A percentile compares a stretch with the other conserved stretches of the same genome.
Evolutionary conservation across 2,888 invertebrate genomes (phyloP).

Genomic region (Dascillus cervinus): DNA sequence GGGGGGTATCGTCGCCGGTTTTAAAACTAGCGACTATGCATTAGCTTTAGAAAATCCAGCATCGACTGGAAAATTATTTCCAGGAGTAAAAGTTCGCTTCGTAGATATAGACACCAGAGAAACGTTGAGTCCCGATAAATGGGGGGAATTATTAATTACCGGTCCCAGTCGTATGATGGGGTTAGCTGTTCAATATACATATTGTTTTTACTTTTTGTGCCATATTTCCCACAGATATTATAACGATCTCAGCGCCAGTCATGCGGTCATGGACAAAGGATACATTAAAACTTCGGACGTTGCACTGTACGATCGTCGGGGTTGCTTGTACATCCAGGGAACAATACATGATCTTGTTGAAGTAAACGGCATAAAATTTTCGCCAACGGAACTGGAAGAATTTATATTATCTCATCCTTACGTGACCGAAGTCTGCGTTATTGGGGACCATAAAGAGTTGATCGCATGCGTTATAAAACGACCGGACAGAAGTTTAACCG

Average conservation of each 20-base stretch:
- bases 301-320: conserved; percentile 28
- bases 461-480: conserved; percentile 26
- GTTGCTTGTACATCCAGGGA: conserved; percentile 31
- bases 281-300: conserved; percentile 34
- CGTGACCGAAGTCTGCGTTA: conserved; percentile 25
- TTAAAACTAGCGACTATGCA: conserved; percentile 18
- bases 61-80: conserved; percentile 26
- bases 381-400: conserved; percentile 27
- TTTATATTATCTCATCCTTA: conserved; percentile 26
- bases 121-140: conserved; percentile 20
- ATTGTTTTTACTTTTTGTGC: conserved; percentile 1
- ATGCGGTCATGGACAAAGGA: conserved; percentile 21
- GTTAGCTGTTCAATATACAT: conserved; percentile 16
- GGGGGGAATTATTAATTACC: conserved; percentile 29
- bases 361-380: conserved; percentile 16
- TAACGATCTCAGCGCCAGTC: conserved; percentile 23
- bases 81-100: conserved; percentile 26
- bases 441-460: conserved; percentile 23
- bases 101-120: conserved; percentile 25
- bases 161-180: conserved; percentile 32
- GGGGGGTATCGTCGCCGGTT: conserved; percentile 25
- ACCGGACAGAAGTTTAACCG: conserved; percentile 17
- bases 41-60: conserved; percentile 19
- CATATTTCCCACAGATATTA: conserved; percentile 25
- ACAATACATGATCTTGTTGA: conserved; percentile 27